Evolutionary conservation across 1,140 invertebrate species (phyloP), one percentile per base, ranked within the genome.

Genomic region (Probaryconus sp.): DNA sequence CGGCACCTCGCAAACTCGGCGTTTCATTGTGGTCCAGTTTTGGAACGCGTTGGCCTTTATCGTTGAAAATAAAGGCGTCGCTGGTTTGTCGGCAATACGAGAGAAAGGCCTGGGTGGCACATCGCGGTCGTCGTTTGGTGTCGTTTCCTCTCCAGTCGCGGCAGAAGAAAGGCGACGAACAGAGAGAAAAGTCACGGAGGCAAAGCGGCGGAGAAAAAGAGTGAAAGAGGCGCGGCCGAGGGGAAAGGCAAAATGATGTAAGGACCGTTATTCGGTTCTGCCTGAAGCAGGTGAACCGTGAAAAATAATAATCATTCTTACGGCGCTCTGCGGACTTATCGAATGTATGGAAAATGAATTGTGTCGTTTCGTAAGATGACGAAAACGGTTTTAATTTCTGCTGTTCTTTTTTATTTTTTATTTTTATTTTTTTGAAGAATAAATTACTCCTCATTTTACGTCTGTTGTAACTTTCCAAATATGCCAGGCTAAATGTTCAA

Each of bases 41-140:
- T 60, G 40, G n/a, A 58, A 30, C 28, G 10, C 48, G 40, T 9
- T 14, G 21, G 58, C 42, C 31, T 72, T 63, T 56, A 68, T 50
- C 50, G 35, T 37, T 60, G 72, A 78, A 80, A 80, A 79, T 82
- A 82, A 79, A 75, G 64, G 53, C 63, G 64, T 55, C n/a, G n/a
- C n/a, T n/a, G n/a, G 48, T 40, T 78, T 26, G 11, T 40, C 40
- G 72, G 21, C 37, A 60, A 74, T 58, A 77, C 70, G 76, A 80
- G 79, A 80, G 81, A 82, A 82, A 82, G 80, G 79, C 74, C 79
- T 67, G 76, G 67, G 33, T 21, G n/a, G n/a, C n/a, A n/a, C n/a
- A n/a, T n/a, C n/a, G 38, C 37, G 67, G 60, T 64, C 63, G 43
- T 40, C 43, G 24, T 26, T 50, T 35, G 10, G n/a, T 45, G 26